phyloP scores from a whole-genome alignment of 2,888 invertebrate species.

The Brachylomia viminalis region DNA sequence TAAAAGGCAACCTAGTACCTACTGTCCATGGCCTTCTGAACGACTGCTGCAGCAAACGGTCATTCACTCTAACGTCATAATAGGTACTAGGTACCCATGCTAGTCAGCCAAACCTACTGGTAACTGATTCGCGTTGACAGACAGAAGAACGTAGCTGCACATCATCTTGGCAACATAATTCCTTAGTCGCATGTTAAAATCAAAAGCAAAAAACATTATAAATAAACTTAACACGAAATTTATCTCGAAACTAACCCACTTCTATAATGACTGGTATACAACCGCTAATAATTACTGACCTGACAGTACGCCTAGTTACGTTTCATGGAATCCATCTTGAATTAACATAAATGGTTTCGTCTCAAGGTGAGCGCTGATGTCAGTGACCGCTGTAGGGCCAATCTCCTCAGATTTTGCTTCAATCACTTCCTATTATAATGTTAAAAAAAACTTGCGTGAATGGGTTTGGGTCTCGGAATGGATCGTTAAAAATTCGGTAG shows the following conservation, averaged over 20 bases:
- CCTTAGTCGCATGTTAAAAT: neutral
- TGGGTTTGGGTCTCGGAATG: constrained; percentile 37
- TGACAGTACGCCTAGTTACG: constrained; percentile 66
- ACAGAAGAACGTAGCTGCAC: neutral
- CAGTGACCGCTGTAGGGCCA: constrained; percentile 68
- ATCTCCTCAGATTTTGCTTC: constrained; percentile 65
- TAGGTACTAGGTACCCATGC: neutral
- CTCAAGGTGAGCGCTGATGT: constrained; percentile 72
- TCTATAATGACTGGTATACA: constrained; percentile 26
- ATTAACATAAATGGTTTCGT: constrained; percentile 67
- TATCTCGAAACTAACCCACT: constrained; percentile 47
- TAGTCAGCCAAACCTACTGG: neutral
- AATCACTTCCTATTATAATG: constrained; percentile 52
- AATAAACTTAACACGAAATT: constrained; percentile 36
- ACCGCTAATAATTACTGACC: constrained; percentile 50
- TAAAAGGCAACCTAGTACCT: neutral
- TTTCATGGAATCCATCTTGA: constrained; percentile 72
- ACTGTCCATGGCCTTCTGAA: neutral
- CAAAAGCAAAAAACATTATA: constrained; percentile 13
- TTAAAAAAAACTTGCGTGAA: constrained; percentile 49
- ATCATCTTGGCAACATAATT: constrained; percentile 21
- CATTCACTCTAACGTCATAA: neutral
- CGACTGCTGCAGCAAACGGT: neutral
- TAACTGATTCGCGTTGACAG: neutral
- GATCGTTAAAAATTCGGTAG: constrained; percentile 41